Percentiles rank a stretch among this genome's conserved stretches.
Conservation (phyloP, 2,888 invertebrate species). For the Elgonia sp. region DNA sequence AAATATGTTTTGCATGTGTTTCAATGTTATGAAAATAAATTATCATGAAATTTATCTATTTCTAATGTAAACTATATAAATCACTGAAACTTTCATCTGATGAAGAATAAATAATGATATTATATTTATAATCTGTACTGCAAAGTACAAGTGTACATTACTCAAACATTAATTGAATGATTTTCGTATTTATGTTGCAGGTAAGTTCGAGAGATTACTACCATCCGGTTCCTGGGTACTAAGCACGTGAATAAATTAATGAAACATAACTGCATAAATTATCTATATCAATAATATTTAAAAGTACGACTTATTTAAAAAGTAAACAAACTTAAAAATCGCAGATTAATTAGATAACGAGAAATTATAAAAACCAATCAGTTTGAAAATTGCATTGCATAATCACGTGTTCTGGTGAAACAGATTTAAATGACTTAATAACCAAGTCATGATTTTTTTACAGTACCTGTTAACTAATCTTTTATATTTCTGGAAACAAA, state of each 20-base stretch:
- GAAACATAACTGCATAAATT: slow-evolving; percentile 30
- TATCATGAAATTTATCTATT: too few species aligned
- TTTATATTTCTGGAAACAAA: neutral
- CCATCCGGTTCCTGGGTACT: slow-evolving; percentile 7
- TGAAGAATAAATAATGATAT: neutral
- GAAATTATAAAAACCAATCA: neutral
- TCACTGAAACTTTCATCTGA: neutral
- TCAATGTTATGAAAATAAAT: too few species aligned
- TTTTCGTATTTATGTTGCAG: slow-evolving; percentile 11
- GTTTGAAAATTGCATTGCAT: slow-evolving; percentile 4
- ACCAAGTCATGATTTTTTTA: neutral
- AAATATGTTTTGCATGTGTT: too few species aligned
- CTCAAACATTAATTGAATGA: neutral
- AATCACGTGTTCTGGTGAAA: neutral
- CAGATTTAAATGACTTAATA: neutral
- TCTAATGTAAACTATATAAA: too few species aligned
- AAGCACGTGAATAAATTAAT: slow-evolving; percentile 41
- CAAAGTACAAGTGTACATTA: neutral
- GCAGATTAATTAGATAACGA: neutral
- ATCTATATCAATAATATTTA: slow-evolving; percentile 5
- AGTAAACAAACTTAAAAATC: neutral
- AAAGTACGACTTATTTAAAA: slow-evolving; percentile 2
- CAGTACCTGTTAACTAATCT: neutral
- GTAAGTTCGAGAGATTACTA: slow-evolving; percentile 17
- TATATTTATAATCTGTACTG: neutral